Evolutionary conservation across 1,140 invertebrate genomes (phyloP).

Genomic region (Ganaspis sp.): DNA sequence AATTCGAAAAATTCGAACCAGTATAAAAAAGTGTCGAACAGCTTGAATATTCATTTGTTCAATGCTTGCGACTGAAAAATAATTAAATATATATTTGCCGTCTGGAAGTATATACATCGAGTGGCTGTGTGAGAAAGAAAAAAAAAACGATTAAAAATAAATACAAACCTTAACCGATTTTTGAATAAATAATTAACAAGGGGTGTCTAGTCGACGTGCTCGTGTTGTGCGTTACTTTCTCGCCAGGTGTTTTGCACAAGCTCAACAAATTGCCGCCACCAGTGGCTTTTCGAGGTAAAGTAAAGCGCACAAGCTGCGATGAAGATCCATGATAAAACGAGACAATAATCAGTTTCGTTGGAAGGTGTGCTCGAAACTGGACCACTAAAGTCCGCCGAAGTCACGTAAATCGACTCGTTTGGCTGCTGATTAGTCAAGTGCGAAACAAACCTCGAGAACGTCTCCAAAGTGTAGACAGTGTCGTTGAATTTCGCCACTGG

Average conservation of each 20-base stretch:
- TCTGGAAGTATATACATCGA: no score
- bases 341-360: slow-evolving; percentile 87
- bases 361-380: slow-evolving; percentile 85
- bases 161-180: background rate
- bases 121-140: no score
- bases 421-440: slow-evolving; percentile 85
- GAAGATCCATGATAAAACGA: slow-evolving; percentile 91
- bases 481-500: slow-evolving; percentile 92
- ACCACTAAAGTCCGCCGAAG: slow-evolving; percentile 86
- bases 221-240: slow-evolving; percentile 92
- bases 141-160: background rate
- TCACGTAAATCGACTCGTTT: slow-evolving; percentile 81
- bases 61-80: no score
- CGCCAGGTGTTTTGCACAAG: slow-evolving; percentile 91
- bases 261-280: slow-evolving; percentile 89
- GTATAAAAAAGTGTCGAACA: no score
- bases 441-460: slow-evolving; percentile 88
- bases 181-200: background rate
- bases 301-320: slow-evolving; percentile 86
- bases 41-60: no score
- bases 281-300: slow-evolving; percentile 86
- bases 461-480: slow-evolving; percentile 86
- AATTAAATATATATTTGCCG: no score
- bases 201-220: slow-evolving; percentile 77
- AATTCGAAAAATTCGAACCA: no score